Evolutionary conservation across 2,888 invertebrate genomes (phyloP), one percentile per base, ranked within the genome.

Genomic region (Pristionchus entomophagus): DNA sequence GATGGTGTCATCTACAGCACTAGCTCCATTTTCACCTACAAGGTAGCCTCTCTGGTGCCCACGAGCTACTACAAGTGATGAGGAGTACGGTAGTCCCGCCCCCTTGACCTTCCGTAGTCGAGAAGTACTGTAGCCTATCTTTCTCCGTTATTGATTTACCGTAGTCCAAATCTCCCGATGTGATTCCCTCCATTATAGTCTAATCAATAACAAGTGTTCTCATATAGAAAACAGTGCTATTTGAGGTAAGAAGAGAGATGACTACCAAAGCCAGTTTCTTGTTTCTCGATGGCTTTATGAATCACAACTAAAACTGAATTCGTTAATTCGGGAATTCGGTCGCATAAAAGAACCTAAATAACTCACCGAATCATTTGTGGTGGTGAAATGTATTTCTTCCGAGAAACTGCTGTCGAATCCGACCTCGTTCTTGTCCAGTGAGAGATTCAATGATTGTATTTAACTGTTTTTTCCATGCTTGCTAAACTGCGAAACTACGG

Each of bases 1-100:
- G 95, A 99, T 94, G 99, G 99, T 84, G 97, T 99, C 89, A 99
- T 99, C 93, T 99, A 99, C 95, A 97, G 98, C 41, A 99, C 99
- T 3, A 97, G 97, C 0, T 95, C 99, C 41, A 98, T 97, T n/a
- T 99, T 99, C 94, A 98, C 98, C n/a, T 99, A 99, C 94, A 26
- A 59, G 85, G 38, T n/a, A 26, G 38, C 26, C 45, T 45, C 49
- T 2, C 49, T 29, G 3, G 22, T 49, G 35, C 81, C 81, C 12
- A 53, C 81, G 19, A 38, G n/a, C 32, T 56, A 81, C 81, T 38
- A 56, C 81, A 81, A 56, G 38, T 56, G 49, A 32, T 38, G 65
- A 65, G 32, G 65, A 35, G 5, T 65, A 65, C 65, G 6, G 65
- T 65, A 65, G 59, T 35, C 12, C 35, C 35, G 35, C 65, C 65